phyloP scores from a whole-genome alignment of 1,140 invertebrate species.

The Drosophila oshimai region DNA sequence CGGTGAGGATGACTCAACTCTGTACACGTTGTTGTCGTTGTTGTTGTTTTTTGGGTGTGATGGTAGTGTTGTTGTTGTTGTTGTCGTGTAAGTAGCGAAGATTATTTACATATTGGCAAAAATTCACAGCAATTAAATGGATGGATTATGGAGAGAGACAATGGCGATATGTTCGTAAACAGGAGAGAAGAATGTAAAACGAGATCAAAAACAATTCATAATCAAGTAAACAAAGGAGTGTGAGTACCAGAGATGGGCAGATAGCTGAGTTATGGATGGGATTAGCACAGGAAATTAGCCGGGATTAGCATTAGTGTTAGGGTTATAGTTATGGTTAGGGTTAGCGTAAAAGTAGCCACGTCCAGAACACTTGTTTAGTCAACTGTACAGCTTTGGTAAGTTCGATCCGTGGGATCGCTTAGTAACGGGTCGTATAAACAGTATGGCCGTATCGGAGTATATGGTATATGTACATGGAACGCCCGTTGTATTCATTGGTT shows the following conservation, averaged over 20 bases:
- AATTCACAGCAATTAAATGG: slow-evolving; percentile 40
- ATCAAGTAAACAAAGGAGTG: not conserved
- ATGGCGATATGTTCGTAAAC: slow-evolving; percentile 25
- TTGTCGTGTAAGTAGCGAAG: slow-evolving; percentile 22
- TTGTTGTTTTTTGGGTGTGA: slow-evolving; percentile 13
- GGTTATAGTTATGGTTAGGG: slow-evolving; percentile 3
- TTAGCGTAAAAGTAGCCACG: slow-evolving; percentile 36
- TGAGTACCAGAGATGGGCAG: not conserved
- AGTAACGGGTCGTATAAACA: slow-evolving; percentile 50
- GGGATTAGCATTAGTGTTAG: not conserved
- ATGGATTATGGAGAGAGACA: slow-evolving; percentile 11
- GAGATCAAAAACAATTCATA: slow-evolving; percentile 40
- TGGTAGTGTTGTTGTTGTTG: slow-evolving; percentile 10
- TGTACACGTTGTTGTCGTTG: slow-evolving; percentile 31
- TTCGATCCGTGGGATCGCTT: slow-evolving; percentile 44
- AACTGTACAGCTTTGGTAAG: slow-evolving; percentile 62
- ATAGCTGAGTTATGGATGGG: not conserved
- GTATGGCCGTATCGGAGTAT: slow-evolving; percentile 19
- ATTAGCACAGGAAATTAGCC: not conserved
- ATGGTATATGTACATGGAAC: slow-evolving; percentile 39
- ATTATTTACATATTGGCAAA: slow-evolving; percentile 68
- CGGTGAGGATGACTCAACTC: slow-evolving; percentile 71
- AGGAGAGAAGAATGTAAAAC: slow-evolving; percentile 58
- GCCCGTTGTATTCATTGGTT: slow-evolving; percentile 21
- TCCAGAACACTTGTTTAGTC: slow-evolving; percentile 61